Base-by-base conservation (phyloP, 2,888 invertebrate species). In the Calameuta pallipes region DNA sequence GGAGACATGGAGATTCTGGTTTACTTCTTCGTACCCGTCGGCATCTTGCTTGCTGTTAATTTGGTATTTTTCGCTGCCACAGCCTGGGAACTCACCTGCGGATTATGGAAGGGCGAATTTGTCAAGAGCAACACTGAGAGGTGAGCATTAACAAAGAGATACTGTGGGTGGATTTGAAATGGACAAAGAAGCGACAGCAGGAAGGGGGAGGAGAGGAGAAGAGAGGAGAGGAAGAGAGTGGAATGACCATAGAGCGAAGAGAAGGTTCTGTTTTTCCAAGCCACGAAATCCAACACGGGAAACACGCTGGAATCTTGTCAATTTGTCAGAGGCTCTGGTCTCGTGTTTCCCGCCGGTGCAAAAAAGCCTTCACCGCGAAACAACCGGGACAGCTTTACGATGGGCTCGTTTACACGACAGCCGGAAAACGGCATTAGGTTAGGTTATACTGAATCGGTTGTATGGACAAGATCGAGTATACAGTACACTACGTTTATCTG, bases 21-120 rank as follows among this genome's bases (percentile, higher is more conserved):
- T 11, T 97, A 96, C 92, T 97, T 97, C 93, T 97, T 95, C 91
- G 97, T 96, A 11, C 97, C 97, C 12, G 94, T 97, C 83, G 97
- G 97, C 79, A 93, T 95, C 81, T 93, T 97, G 82, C 93, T 97
- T 83, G 93, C 95, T 84, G 94, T 97, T 83, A 97, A 97, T 92
- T 93, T 97, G 80, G 93, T 96, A 79, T 94, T 97, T 80, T 97
- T 97, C 92, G 93, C 94, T 41, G 95, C 96, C 81, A 97, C 97
- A 68, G 96, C 97, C 76, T 94, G 96, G 80, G 97, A 97, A 93
- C 93, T 97, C 84, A 97, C 97, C 34, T 97, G 97, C 91, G 97
- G 97, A 75, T 93, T 97, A 75, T 97, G 97, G 97, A 96, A 97
- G 89, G 94, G 96, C 81, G 97, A 97, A 92, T 95, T 97, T 85